A percentile compares a stretch with the other conserved stretches of the same genome.
Evolutionary conservation across 2,113 vertebrate species (phyloP).

Genomic region (Phrynosoma blainvillii): DNA sequence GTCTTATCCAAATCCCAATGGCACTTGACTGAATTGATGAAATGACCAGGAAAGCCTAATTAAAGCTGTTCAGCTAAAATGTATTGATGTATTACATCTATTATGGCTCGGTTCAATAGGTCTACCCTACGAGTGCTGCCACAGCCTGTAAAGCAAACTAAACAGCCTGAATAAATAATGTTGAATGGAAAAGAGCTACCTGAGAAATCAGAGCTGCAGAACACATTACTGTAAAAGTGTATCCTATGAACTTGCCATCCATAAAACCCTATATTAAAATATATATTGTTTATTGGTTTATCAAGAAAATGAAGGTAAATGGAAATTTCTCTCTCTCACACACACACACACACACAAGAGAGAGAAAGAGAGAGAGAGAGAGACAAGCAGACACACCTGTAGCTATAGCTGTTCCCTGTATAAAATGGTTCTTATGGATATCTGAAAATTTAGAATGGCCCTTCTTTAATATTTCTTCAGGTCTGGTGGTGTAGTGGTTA

Average conservation of each 20-base stretch:
- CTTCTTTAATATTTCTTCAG: too few relatives aligned
- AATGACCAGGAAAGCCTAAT: conserved; percentile 98
- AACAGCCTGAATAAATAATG: conserved; percentile 96
- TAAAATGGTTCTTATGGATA: too few relatives aligned
- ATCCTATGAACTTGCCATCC: conserved; percentile 68
- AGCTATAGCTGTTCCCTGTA: too few relatives aligned
- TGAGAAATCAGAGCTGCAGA: conserved; percentile 65
- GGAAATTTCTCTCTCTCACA: background rate
- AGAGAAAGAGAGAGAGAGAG: too few relatives aligned
- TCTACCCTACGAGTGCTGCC: conserved; percentile 85
- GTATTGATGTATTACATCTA: conserved; percentile 99
- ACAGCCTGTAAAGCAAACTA: conserved; percentile 88
- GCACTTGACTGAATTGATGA: conserved; percentile 89
- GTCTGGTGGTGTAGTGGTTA: too few relatives aligned
- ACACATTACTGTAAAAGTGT: conserved; percentile 67
- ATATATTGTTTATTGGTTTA: conserved; percentile 37
- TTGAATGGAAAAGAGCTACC: conserved; percentile 66
- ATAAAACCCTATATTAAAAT: conserved; percentile 53
- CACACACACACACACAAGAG: too few relatives aligned
- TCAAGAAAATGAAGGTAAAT: background rate
- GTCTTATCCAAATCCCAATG: conserved; percentile 86
- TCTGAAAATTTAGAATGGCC: too few relatives aligned
- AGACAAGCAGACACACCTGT: too few relatives aligned
- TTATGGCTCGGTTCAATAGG: conserved; percentile 94
- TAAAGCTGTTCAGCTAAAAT: conserved; percentile 98